These are phyloP conservation scores for Clupea harengus DNA, from an alignment of 2,113 vertebrate species.

Conservation along the genomic window DNA sequence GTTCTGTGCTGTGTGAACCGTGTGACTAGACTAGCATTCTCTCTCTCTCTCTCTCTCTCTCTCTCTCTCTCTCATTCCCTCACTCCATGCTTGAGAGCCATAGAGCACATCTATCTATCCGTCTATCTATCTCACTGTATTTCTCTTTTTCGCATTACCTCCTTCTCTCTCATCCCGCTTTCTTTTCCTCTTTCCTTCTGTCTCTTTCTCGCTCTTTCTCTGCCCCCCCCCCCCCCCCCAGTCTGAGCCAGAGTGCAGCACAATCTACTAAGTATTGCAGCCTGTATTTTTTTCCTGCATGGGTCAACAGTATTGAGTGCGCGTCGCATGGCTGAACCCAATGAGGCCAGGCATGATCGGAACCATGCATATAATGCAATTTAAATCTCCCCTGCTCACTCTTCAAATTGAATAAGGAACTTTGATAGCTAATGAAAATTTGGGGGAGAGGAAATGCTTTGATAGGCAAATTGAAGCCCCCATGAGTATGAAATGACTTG, in stretches of 20 bases:
- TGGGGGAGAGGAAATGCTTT: constrained; percentile 72
- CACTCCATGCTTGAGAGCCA: background rate
- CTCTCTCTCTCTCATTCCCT: background rate
- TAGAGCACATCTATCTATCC: background rate
- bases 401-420: constrained; percentile 74
- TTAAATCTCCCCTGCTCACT: constrained; percentile 66
- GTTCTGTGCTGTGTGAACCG: too few species aligned
- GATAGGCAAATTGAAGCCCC: constrained; percentile 70
- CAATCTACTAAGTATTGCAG: background rate
- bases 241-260: background rate
- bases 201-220: too few species aligned
- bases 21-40: too few species aligned
- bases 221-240: background rate
- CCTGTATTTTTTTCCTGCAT: constrained; percentile 21
- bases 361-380: constrained; percentile 73
- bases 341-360: constrained; percentile 63
- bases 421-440: constrained; percentile 74
- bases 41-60: background rate
- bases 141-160: background rate
- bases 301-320: constrained; percentile 33
- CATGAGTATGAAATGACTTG: constrained; percentile 55
- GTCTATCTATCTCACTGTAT: background rate
- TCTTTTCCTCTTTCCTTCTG: background rate
- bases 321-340: constrained; percentile 30
- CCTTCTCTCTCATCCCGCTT: background rate